Evolutionary conservation across 2,888 invertebrate species (phyloP).

Genomic region (Mechanitis messenoides): DNA sequence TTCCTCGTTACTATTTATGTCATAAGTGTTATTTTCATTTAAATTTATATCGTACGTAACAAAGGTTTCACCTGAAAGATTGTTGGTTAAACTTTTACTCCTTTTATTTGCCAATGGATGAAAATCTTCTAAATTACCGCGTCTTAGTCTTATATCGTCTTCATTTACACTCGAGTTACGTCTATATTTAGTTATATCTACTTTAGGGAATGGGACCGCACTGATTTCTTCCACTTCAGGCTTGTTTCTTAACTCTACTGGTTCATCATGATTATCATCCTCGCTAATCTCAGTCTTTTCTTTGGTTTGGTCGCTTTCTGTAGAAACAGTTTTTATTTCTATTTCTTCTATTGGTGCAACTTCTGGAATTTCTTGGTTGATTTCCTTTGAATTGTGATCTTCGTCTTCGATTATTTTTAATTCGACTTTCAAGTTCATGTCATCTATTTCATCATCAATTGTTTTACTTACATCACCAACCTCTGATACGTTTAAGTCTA

Average conservation of each 20-base stretch:
- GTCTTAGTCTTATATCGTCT: slow-evolving; percentile 60
- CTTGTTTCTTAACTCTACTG: slow-evolving; percentile 27
- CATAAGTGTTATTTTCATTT: slow-evolving; percentile 48
- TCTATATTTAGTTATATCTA: slow-evolving; percentile 62
- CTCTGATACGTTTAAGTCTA: slow-evolving; percentile 50
- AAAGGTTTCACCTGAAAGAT: slow-evolving; percentile 45
- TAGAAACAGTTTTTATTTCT: slow-evolving; percentile 18
- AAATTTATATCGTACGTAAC: slow-evolving; percentile 63
- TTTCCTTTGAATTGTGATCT: slow-evolving; percentile 37
- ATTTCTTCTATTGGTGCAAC: slow-evolving; percentile 20
- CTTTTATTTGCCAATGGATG: slow-evolving; percentile 58
- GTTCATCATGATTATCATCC: slow-evolving; percentile 21
- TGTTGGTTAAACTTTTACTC: slow-evolving; percentile 64
- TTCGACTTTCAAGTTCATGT: slow-evolving; percentile 60
- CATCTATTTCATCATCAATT: slow-evolving; percentile 54
- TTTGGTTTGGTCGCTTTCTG: slow-evolving; percentile 18
- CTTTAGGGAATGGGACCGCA: slow-evolving; percentile 56
- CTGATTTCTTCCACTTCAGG: slow-evolving; percentile 29
- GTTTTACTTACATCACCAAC: slow-evolving; percentile 37
- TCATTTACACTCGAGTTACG: slow-evolving; percentile 70
- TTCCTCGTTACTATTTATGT: slow-evolving; percentile 58
- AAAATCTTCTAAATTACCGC: slow-evolving; percentile 68
- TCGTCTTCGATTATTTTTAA: slow-evolving; percentile 71
- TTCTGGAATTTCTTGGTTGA: slow-evolving; percentile 18
- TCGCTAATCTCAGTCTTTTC: slow-evolving; percentile 12